Base-by-base conservation (phyloP, 1,140 invertebrate species). In the Heterodera carotae region DNA sequence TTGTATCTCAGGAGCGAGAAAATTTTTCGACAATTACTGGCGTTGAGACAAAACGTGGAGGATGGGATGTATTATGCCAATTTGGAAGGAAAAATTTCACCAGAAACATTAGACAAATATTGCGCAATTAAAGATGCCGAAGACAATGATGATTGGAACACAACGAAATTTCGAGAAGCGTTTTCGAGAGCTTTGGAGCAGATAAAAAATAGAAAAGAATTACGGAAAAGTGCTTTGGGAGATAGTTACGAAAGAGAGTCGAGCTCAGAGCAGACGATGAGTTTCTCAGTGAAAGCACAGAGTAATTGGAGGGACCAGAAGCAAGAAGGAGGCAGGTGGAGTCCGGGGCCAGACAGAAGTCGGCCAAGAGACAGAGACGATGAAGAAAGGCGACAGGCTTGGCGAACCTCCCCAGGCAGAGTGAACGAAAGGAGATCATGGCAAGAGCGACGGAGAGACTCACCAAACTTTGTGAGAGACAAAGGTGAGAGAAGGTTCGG, bases 141-240 rank as follows among this genome's bases (percentile, higher is more conserved):
- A 27, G 67, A 69, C 8, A 69, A 69, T n/a, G 67, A 69, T 39
- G 67, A 69, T 69, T 69, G 67, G 67, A 29, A 69, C 0, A 69
- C 67, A 1, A n/a, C 67, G 10, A 69, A 69, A 10, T 69, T 69
- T 5, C n/a, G 67, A 29, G 12, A 69, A 6, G 67, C 67, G 0
- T 69, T 69, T 25, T 34, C 34, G 8, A 22, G 67, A 6, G 67
- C 67, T 5, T n/a, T 69, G 2, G 43, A 34, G 0, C 67, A 69
- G 29, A 69, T 69, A 39, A 69, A 43, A n/a, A 25, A 69, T 69
- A 69, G 43, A 29, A 4, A 39, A 8, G 67, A 69, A 69, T 34
- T 69, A 0, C n/a, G 27, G 25, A 34, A 29, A 69, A 69, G 7
- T 39, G 22, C 67, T 1, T 27, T 27, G 2, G 29, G n/a, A 25